These are phyloP conservation scores for Adelosebastes latens DNA, from an alignment of 2,797 vertebrate genomes.

Conservation along the genomic window DNA sequence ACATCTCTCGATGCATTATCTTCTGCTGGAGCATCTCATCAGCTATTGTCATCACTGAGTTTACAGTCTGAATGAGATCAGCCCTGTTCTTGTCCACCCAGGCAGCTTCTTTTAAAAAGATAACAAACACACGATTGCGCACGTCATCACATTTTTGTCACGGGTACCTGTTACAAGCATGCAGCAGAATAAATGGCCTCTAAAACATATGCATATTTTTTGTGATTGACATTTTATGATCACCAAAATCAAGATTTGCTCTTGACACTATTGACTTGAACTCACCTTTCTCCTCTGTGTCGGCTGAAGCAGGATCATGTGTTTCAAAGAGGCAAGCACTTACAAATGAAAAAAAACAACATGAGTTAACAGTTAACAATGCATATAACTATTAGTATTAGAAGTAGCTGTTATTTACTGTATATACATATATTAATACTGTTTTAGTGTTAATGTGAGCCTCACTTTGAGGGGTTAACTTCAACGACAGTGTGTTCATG, in stretches of 20 bases:
- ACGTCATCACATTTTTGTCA: background rate
- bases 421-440: background rate
- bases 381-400: background rate
- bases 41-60: slow-evolving; percentile 24
- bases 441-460: background rate
- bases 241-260: background rate
- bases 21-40: slow-evolving; percentile 10
- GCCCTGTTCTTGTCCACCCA: slow-evolving; percentile 43
- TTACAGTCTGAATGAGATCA: slow-evolving; percentile 12
- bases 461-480: background rate
- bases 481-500: background rate
- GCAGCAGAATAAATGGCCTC: background rate
- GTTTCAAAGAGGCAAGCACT: background rate
- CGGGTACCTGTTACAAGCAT: background rate
- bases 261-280: background rate
- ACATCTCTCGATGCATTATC: slow-evolving; percentile 24
- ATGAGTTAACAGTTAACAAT: background rate
- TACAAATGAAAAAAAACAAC: slow-evolving; percentile 14
- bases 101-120: slow-evolving; percentile 2
- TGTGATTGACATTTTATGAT: background rate
- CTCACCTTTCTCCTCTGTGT: slow-evolving; percentile 16
- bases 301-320: background rate
- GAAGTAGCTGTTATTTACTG: background rate
- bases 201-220: background rate
- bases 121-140: background rate